A percentile compares a stretch with the other conserved stretches of the same genome.
Conservation (phyloP, 2,888 invertebrate species). For the Nomada fabriciana region DNA sequence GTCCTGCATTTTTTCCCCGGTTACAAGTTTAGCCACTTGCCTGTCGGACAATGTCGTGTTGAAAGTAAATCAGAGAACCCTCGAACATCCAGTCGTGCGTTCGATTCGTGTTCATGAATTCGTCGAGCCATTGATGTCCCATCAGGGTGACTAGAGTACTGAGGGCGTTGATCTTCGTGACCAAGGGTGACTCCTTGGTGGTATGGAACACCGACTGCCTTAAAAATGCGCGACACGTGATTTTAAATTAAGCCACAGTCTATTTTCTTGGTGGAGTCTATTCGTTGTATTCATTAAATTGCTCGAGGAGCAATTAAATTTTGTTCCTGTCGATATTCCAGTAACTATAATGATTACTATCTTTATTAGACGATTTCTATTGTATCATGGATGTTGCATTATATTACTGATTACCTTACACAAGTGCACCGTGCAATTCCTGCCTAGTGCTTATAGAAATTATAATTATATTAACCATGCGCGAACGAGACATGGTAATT, state of each 20-base stretch:
- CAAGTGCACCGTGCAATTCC: no score
- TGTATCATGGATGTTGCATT: no score
- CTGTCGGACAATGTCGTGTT: constrained; percentile 81
- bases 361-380: no score
- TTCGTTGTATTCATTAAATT: no score
- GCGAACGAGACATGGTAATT: no score
- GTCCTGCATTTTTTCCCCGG: background rate
- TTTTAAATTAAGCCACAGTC: background rate
- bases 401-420: no score
- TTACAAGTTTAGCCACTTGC: constrained; percentile 64
- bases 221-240: constrained; percentile 16
- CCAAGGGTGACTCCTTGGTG: constrained; percentile 63
- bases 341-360: no score
- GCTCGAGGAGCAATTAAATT: no score
- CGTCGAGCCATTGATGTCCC: constrained; percentile 85
- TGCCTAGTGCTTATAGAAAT: no score
- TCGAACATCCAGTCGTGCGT: constrained; percentile 82
- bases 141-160: constrained; percentile 73
- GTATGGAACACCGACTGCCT: constrained; percentile 76
- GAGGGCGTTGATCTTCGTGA: constrained; percentile 70
- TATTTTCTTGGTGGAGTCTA: no score
- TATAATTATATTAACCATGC: no score
- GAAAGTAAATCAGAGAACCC: constrained; percentile 85
- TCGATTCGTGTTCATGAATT: constrained; percentile 79
- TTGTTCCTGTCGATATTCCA: no score